A percentile compares a stretch with the other conserved stretches of the same genome.
Evolutionary conservation across 2,113 vertebrate genomes (phyloP).

Genomic region (Capreolus pygargus): DNA sequence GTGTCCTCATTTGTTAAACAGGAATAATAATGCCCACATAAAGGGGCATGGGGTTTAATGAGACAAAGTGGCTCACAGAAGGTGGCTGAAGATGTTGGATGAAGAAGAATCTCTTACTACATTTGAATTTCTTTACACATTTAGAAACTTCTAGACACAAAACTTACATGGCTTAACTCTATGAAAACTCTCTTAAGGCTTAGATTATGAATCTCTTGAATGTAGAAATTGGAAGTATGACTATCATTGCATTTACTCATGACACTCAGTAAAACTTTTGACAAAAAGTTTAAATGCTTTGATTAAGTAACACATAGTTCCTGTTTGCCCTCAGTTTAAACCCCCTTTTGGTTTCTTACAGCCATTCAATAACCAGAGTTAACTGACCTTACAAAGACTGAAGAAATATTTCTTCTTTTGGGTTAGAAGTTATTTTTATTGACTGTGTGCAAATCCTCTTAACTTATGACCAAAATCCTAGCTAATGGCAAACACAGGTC

Average conservation of each 20-base stretch:
- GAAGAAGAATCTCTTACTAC: neutral
- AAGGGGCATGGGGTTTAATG: neutral
- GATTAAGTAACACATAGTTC: neutral
- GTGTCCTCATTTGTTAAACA: neutral
- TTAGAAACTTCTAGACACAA: neutral
- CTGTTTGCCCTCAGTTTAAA: neutral
- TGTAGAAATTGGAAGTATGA: neutral
- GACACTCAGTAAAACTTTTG: neutral
- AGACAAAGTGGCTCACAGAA: neutral
- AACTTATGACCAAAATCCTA: neutral
- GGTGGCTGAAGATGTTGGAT: neutral
- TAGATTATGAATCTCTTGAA: neutral
- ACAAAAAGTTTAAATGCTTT: neutral
- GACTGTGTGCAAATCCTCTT: neutral
- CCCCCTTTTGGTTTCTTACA: neutral
- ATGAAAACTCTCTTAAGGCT: neutral
- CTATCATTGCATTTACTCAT: neutral
- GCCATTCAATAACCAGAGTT: neutral
- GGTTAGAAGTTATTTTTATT: conserved; percentile 22
- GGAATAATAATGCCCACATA: neutral
- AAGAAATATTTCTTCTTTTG: neutral
- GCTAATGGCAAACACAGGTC: neutral
- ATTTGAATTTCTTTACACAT: neutral
- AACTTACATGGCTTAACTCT: neutral
- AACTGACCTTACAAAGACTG: neutral